A percentile compares a stretch with the other conserved stretches of the same genome.
phyloP scores from a whole-genome alignment of 1,140 invertebrate species.

The Drosophila auraria region DNA sequence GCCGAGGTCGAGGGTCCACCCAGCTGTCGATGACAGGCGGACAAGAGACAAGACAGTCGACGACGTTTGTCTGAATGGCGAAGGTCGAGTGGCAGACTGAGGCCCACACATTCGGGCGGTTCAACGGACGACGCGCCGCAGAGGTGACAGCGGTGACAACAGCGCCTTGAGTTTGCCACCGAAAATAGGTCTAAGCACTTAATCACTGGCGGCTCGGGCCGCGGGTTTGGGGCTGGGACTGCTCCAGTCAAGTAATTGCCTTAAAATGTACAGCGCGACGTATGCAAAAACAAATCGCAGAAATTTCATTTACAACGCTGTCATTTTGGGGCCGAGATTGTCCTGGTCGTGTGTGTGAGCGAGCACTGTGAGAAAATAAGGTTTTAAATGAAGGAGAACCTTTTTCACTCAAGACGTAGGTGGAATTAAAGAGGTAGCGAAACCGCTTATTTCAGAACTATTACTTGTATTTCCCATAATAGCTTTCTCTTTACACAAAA shows the following conservation, averaged over 20 bases:
- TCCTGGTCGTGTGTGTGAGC: conserved; percentile 16
- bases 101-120: conserved; percentile 6
- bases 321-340: conserved; percentile 35
- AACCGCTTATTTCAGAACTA: background rate
- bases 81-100: conserved; percentile 58
- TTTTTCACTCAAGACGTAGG: too few species aligned
- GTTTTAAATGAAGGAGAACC: background rate
- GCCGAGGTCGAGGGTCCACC: background rate
- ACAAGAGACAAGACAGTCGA: conserved; percentile 19
- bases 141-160: conserved; percentile 32
- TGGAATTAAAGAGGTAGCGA: background rate
- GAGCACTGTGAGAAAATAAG: conserved; percentile 8
- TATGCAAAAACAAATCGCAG: conserved; percentile 69
- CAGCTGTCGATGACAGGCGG: conserved; percentile 47
- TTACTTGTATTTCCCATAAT: background rate
- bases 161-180: conserved; percentile 44
- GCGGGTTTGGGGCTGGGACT: background rate
- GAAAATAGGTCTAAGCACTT: conserved; percentile 72
- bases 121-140: conserved; percentile 25
- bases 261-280: conserved; percentile 55
- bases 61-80: conserved; percentile 29
- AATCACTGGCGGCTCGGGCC: conserved; percentile 63
- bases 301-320: conserved; percentile 51
- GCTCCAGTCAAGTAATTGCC: conserved; percentile 67
- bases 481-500: too few species aligned